phyloP scores from a whole-genome alignment of 2,113 vertebrate genomes.

The Manacus vitellinus region DNA sequence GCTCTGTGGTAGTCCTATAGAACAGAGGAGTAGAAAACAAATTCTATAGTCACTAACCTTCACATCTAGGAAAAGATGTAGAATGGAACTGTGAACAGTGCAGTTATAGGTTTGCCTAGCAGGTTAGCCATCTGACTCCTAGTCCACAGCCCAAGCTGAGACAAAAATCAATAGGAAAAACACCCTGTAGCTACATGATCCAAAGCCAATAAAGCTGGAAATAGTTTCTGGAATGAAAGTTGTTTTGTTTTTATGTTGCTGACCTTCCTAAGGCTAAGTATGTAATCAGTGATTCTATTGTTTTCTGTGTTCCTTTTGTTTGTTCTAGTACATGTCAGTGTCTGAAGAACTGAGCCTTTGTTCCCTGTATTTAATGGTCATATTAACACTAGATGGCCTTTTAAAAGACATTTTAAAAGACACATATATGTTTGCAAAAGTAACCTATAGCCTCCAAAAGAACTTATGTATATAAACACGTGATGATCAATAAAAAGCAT shows the following conservation, averaged over 20 bases:
- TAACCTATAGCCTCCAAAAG: not conserved
- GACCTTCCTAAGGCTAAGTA: constrained; percentile 51
- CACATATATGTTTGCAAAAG: not conserved
- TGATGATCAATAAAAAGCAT: not conserved
- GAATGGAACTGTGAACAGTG: not conserved
- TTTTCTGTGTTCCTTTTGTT: constrained; percentile 5
- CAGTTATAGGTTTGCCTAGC: constrained; percentile 54
- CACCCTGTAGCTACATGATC: constrained; percentile 55
- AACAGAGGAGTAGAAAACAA: not conserved
- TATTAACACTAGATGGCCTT: not conserved
- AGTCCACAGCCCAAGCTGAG: not conserved
- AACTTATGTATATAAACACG: not conserved
- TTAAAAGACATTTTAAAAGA: not conserved
- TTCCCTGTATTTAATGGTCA: not conserved
- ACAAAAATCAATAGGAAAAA: constrained; percentile 64
- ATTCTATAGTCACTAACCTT: not conserved
- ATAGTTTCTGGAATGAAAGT: constrained; percentile 60
- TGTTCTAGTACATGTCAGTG: not conserved
- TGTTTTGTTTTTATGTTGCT: constrained; percentile 19
- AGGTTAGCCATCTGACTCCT: constrained; percentile 60
- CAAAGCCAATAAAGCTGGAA: constrained; percentile 63
- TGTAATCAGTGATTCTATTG: constrained; percentile 13
- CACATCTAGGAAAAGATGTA: not conserved
- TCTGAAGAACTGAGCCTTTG: not conserved
- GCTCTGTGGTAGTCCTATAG: not conserved